Conservation (phyloP, 2,888 invertebrate genomes). For the Plagodis dolabraria region DNA sequence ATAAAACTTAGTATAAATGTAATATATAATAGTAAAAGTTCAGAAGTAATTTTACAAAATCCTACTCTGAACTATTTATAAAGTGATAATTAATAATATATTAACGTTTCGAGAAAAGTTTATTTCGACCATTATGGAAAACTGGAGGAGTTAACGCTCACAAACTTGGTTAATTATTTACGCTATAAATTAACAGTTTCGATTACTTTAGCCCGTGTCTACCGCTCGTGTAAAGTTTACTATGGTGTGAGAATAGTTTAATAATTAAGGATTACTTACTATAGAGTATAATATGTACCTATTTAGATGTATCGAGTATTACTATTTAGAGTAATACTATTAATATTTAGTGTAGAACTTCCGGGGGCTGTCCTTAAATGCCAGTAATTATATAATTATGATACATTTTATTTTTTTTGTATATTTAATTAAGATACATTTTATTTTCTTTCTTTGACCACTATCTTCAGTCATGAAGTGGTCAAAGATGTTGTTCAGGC, state of each 20-base stretch:
- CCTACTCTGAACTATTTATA: not conserved
- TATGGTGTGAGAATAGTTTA: conserved; percentile 21
- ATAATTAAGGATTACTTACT: conserved; percentile 22
- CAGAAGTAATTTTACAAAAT: not conserved
- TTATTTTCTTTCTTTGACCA: too few species aligned
- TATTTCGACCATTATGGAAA: conserved; percentile 35
- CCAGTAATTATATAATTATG: too few species aligned
- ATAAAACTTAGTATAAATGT: too few species aligned
- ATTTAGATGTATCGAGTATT: not conserved
- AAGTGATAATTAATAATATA: conserved; percentile 18
- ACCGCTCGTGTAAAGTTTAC: conserved; percentile 33
- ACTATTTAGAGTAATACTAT: too few species aligned
- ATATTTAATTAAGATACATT: too few species aligned
- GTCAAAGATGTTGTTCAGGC: too few species aligned
- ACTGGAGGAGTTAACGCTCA: conserved; percentile 36
- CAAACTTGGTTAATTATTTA: conserved; percentile 43
- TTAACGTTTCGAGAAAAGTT: conserved; percentile 31
- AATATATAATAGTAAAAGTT: too few species aligned
- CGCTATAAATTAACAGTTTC: conserved; percentile 42
- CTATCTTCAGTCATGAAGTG: too few species aligned
- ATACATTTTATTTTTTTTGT: too few species aligned
- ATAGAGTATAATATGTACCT: not conserved
- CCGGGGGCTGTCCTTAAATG: too few species aligned
- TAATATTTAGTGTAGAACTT: too few species aligned
- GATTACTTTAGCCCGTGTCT: conserved; percentile 35